Conservation (phyloP, 1,140 invertebrate genomes). For the Heliconius eleuchia region DNA sequence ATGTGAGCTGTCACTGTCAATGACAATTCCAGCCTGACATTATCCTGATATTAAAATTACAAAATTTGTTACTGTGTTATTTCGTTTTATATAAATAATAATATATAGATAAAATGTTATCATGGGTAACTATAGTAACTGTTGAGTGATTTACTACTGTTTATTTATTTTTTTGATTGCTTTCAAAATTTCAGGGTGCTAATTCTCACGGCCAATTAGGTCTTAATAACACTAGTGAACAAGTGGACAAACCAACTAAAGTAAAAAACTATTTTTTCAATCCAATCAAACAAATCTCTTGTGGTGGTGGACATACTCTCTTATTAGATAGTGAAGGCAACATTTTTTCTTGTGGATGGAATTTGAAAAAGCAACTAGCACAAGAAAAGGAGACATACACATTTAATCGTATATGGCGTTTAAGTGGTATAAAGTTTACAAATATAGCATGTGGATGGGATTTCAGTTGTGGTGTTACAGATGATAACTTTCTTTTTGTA, state of each 20-base stretch:
- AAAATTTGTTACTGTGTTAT: not conserved
- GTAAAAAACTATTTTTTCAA: constrained; percentile 79
- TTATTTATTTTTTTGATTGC: not conserved
- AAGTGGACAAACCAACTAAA: constrained; percentile 83
- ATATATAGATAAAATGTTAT: not conserved
- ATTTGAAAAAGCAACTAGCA: constrained; percentile 90
- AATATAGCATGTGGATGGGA: constrained; percentile 88
- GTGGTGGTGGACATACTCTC: constrained; percentile 89
- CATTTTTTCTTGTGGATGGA: constrained; percentile 93
- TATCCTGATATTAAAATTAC: not conserved
- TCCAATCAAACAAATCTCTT: constrained; percentile 84
- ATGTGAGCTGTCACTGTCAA: not conserved
- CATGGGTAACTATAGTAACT: constrained; percentile 11
- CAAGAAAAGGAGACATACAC: constrained; percentile 78
- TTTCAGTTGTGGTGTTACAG: constrained; percentile 85
- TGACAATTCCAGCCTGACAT: not conserved
- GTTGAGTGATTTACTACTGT: not conserved
- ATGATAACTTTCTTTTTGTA: constrained; percentile 84
- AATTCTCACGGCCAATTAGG: constrained; percentile 93
- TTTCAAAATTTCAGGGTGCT: constrained; percentile 84
- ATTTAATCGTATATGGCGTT: constrained; percentile 81
- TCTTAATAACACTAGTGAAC: constrained; percentile 85
- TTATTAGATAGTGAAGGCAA: constrained; percentile 85
- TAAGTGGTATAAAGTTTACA: constrained; percentile 82
- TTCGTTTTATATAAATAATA: not conserved